Evolutionary conservation across 2,888 invertebrate genomes (phyloP).

Genomic region (Heterodera filipjevi): DNA sequence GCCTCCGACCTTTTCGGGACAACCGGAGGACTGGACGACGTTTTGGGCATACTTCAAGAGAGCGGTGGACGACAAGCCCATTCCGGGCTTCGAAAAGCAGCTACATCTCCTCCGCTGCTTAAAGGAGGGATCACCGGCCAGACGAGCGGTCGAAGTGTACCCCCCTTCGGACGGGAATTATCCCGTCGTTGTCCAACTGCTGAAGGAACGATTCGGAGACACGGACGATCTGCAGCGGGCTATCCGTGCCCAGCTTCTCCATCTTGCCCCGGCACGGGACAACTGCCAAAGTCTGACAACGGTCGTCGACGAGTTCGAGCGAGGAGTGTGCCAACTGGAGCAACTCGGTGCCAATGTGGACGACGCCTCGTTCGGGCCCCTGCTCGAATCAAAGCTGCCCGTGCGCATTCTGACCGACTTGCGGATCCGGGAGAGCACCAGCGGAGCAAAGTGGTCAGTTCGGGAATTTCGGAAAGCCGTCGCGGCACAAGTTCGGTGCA

Average conservation of each 20-base stretch:
- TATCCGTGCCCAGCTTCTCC: background rate
- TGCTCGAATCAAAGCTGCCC: background rate
- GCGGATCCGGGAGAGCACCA: background rate
- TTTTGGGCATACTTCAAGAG: slow-evolving; percentile 11
- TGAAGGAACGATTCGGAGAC: slow-evolving; percentile 1
- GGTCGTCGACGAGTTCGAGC: background rate
- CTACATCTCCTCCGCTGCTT: background rate
- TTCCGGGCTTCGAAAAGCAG: slow-evolving; percentile 16
- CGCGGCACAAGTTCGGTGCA: background rate
- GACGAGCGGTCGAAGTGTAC: background rate
- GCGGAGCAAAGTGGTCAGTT: too few relatives aligned
- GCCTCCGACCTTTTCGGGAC: background rate
- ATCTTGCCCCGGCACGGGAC: background rate
- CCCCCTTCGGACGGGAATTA: slow-evolving; percentile 13
- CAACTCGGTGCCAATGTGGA: background rate
- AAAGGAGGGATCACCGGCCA: background rate
- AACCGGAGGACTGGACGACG: background rate
- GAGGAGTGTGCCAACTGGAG: background rate
- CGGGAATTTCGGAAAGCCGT: background rate
- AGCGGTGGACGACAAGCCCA: background rate
- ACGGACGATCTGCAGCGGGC: background rate
- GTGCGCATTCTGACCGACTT: background rate
- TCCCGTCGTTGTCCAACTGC: background rate
- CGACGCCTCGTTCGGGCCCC: background rate
- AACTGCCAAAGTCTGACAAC: background rate